phyloP scores from a whole-genome alignment of 2,888 invertebrate species.

The Lysandra bellargus region DNA sequence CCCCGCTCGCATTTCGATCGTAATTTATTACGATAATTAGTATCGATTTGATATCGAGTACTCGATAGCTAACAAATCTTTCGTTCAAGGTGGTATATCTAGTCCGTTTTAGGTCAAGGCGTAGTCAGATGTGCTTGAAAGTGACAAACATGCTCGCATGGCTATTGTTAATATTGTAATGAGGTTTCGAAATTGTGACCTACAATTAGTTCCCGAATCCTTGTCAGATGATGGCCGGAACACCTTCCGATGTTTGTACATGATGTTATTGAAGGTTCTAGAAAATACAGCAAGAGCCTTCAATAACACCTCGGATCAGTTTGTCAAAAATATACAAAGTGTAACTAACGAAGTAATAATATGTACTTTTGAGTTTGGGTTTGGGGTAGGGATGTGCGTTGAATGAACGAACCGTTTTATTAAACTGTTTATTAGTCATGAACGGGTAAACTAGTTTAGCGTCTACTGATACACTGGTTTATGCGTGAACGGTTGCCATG shows the following conservation, averaged over 20 bases:
- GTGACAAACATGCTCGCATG: constrained; percentile 55
- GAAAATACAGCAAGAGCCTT: background rate
- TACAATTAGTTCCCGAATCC: constrained; percentile 18
- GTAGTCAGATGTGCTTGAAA: constrained; percentile 56
- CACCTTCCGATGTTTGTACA: background rate
- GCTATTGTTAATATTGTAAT: constrained; percentile 50
- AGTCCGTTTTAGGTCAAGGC: constrained; percentile 58
- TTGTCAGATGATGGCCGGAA: constrained; percentile 16
- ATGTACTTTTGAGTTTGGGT: too few species aligned
- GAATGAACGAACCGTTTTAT: too few species aligned
- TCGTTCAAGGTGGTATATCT: constrained; percentile 45
- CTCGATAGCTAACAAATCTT: constrained; percentile 42
- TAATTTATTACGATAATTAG: constrained; percentile 3
- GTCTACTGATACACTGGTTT: too few species aligned
- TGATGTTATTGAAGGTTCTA: background rate
- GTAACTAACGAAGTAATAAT: too few species aligned
- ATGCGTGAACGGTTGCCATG: too few species aligned
- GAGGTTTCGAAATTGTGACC: constrained; percentile 34
- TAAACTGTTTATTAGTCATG: too few species aligned
- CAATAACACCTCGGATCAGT: background rate
- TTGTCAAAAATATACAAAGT: too few species aligned
- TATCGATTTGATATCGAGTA: constrained; percentile 29
- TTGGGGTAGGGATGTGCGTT: too few species aligned
- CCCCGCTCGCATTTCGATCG: constrained; percentile 3
- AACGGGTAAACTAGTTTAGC: too few species aligned